Evolutionary conservation across 2,797 vertebrate genomes (phyloP).

Genomic region (Halcyon chelicuti): DNA sequence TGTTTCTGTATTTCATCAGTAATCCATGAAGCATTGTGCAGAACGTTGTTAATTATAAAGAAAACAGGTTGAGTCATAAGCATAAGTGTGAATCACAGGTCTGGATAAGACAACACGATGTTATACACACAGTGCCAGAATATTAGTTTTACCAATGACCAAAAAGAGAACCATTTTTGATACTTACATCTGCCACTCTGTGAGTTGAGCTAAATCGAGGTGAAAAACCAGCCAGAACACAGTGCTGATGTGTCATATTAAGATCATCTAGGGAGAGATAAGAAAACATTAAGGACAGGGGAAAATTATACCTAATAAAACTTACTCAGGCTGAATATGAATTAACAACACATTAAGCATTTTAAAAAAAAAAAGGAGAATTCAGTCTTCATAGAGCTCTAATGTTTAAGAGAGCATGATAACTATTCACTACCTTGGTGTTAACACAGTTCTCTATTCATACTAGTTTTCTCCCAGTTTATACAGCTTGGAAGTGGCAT

Average conservation of each 20-base stretch:
- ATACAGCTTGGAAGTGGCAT: neutral
- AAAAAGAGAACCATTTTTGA: neutral
- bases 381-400: neutral
- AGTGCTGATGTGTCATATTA: slow-evolving; percentile 94
- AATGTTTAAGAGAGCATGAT: neutral
- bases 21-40: neutral
- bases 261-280: slow-evolving; percentile 87
- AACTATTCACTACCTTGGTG: neutral
- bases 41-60: neutral
- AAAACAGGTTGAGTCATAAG: neutral
- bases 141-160: neutral
- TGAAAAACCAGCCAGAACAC: slow-evolving; percentile 89
- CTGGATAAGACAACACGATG: neutral
- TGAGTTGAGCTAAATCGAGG: slow-evolving; percentile 97
- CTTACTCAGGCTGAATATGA: slow-evolving; percentile 70
- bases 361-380: neutral
- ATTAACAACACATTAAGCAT: neutral
- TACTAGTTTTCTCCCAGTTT: neutral
- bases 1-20: neutral
- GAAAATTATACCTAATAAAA: neutral
- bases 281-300: neutral
- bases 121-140: neutral
- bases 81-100: neutral
- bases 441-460: neutral
- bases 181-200: slow-evolving; percentile 91